Percentiles rank a stretch among this genome's conserved stretches.
Conservation (phyloP, 2,888 invertebrate species). For the Nemoura dubitans region DNA sequence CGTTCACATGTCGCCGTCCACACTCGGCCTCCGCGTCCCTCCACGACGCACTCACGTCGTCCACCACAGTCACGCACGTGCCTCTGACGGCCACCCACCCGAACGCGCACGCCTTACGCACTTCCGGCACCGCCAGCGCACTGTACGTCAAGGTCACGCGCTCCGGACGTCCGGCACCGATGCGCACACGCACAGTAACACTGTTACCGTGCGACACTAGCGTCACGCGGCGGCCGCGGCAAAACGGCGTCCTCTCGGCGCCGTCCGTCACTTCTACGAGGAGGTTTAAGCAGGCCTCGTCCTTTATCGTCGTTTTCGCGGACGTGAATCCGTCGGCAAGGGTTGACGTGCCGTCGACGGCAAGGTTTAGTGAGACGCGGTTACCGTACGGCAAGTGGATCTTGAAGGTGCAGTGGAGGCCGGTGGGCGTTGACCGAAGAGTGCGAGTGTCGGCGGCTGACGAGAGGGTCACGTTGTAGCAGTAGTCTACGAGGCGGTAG, state of each 20-base stretch:
- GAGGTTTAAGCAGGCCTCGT: constrained; percentile 65
- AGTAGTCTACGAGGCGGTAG: constrained; percentile 75
- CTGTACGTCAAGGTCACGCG: constrained; percentile 50
- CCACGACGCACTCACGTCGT: constrained; percentile 70
- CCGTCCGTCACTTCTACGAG: constrained; percentile 69
- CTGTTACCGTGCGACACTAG: constrained; percentile 69
- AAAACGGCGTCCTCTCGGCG: constrained; percentile 74
- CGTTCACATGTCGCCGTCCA: constrained; percentile 63
- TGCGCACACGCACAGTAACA: constrained; percentile 56
- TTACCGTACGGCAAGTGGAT: constrained; percentile 78
- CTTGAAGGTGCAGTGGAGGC: constrained; percentile 72
- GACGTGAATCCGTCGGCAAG: neutral
- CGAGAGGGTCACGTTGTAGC: constrained; percentile 74
- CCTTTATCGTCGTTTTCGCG: neutral
- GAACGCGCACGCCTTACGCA: constrained; percentile 74
- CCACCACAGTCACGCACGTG: constrained; percentile 72
- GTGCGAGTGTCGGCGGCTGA: constrained; percentile 73
- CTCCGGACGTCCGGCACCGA: constrained; percentile 29
- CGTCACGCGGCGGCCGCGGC: constrained; percentile 69
- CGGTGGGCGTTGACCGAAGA: constrained; percentile 66
- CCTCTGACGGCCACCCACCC: constrained; percentile 75
- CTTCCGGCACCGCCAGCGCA: constrained; percentile 69
- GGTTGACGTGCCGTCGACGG: neutral
- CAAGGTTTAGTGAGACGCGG: constrained; percentile 68
- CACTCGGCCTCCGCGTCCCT: constrained; percentile 74